Conservation (phyloP, 2,113 vertebrate genomes). For the Hippocampus guttulatus region DNA sequence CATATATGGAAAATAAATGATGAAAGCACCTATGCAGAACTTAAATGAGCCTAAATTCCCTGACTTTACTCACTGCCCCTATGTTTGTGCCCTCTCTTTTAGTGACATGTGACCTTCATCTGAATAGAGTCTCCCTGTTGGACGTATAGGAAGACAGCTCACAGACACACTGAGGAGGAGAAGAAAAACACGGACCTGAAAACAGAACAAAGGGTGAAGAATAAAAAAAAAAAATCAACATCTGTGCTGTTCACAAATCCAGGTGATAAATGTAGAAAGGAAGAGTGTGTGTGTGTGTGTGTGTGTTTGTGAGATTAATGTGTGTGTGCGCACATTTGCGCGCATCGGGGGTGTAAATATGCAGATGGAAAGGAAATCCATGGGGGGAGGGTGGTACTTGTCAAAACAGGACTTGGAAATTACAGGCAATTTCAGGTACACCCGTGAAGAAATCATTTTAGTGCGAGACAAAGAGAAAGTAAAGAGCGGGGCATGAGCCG, state of each 20-base stretch:
- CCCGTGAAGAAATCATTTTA: conserved; percentile 40
- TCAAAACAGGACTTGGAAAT: conserved; percentile 56
- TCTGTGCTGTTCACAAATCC: conserved; percentile 32
- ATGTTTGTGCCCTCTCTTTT: conserved; percentile 28
- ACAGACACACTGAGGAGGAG: conserved; percentile 43
- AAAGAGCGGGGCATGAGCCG: conserved; percentile 5
- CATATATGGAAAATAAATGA: not conserved
- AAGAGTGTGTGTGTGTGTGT: not conserved
- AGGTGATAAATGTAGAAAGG: conserved; percentile 15
- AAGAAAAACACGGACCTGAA: conserved; percentile 53
- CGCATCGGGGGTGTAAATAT: not conserved
- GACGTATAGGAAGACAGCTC: conserved; percentile 40
- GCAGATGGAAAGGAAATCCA: conserved; percentile 15
- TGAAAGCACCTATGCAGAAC: not conserved
- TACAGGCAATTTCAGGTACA: conserved; percentile 50
- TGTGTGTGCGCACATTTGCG: not conserved
- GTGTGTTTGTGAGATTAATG: not conserved
- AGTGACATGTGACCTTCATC: conserved; percentile 69
- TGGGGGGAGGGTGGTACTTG: conserved; percentile 15
- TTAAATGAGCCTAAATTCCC: not conserved
- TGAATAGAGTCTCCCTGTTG: conserved; percentile 41
- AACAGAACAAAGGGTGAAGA: conserved; percentile 45
- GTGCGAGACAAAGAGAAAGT: conserved; percentile 32
- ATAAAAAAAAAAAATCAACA: conserved; percentile 40
- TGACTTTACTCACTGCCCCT: conserved; percentile 28